Evolutionary conservation across 2,113 vertebrate species (phyloP).

Genomic region (Anhinga rufa): DNA sequence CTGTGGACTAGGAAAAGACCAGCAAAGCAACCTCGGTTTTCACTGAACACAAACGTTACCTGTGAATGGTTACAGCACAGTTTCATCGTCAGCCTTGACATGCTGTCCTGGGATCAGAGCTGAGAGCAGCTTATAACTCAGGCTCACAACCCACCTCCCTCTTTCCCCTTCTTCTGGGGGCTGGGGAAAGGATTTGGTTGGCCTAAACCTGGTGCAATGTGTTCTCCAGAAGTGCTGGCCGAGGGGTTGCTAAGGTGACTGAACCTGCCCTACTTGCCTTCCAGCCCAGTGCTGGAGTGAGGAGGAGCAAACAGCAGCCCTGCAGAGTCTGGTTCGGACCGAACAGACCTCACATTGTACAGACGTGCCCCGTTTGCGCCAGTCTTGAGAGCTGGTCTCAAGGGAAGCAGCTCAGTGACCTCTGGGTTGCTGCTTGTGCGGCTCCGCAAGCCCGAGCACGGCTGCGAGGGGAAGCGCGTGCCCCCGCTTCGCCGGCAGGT

Average conservation of each 20-base stretch:
- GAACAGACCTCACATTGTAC: rapidly evolving
- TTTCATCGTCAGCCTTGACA: not conserved
- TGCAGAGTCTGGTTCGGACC: not conserved
- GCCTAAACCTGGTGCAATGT: not conserved
- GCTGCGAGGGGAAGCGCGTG: rapidly evolving
- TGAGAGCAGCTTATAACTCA: not conserved
- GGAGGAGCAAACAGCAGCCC: not conserved
- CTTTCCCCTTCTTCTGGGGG: not conserved
- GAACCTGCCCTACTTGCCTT: rapidly evolving
- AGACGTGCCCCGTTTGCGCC: rapidly evolving
- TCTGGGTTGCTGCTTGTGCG: rapidly evolving
- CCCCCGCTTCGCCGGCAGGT: rapidly evolving
- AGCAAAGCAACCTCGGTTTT: not conserved
- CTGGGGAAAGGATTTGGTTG: not conserved
- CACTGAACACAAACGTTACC: not conserved
- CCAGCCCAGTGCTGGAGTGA: not conserved
- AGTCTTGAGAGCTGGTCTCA: not conserved
- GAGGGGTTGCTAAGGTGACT: not conserved
- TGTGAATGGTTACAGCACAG: not conserved
- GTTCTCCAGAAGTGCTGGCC: not conserved
- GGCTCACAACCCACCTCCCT: not conserved
- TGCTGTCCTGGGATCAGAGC: not conserved
- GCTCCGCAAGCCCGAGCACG: not conserved
- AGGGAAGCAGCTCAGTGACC: not conserved
- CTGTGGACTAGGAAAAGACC: not conserved